phyloP scores from a whole-genome alignment of 92 coral and sea anemone genomes.

The Actinernus sp. region DNA sequence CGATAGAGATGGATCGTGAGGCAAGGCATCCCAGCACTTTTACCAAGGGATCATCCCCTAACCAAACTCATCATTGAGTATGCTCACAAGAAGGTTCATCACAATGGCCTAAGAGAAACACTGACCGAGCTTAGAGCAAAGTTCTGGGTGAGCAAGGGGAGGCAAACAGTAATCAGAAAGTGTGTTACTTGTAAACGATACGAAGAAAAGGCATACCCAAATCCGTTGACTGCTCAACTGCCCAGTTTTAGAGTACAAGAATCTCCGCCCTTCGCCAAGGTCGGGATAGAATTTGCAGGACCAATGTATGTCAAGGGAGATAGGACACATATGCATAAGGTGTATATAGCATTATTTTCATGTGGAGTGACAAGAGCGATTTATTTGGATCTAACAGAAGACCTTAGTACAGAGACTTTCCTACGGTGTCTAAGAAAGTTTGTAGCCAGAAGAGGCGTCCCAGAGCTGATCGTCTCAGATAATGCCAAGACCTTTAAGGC shows the following conservation, averaged over 20 bases:
- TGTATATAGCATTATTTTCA: slow-evolving; percentile 4
- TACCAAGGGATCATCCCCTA: too few species aligned
- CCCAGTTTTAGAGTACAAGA: neutral
- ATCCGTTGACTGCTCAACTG: neutral
- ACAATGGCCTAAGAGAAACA: neutral
- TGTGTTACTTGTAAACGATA: neutral
- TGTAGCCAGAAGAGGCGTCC: slow-evolving; percentile 5
- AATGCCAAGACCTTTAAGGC: slow-evolving; percentile 10
- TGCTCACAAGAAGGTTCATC: slow-evolving; percentile 3
- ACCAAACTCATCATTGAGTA: too few species aligned
- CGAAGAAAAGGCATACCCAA: neutral
- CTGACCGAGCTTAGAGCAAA: neutral
- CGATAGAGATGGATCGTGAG: too few species aligned
- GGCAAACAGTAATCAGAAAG: slow-evolving; percentile 8
- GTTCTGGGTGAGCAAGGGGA: slow-evolving; percentile 11
- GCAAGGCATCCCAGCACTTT: too few species aligned
- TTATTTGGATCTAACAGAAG: neutral
- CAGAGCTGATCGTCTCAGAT: neutral
- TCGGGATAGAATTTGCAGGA: slow-evolving; percentile 4
- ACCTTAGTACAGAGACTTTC: neutral
- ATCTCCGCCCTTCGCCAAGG: neutral
- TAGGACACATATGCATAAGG: neutral
- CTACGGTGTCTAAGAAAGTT: neutral
- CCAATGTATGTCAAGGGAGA: neutral
- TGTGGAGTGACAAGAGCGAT: slow-evolving; percentile 4